Percentiles rank a stretch among this genome's conserved stretches.
phyloP scores from a whole-genome alignment of 2,113 vertebrate genomes.

The Crotalus helleri region DNA sequence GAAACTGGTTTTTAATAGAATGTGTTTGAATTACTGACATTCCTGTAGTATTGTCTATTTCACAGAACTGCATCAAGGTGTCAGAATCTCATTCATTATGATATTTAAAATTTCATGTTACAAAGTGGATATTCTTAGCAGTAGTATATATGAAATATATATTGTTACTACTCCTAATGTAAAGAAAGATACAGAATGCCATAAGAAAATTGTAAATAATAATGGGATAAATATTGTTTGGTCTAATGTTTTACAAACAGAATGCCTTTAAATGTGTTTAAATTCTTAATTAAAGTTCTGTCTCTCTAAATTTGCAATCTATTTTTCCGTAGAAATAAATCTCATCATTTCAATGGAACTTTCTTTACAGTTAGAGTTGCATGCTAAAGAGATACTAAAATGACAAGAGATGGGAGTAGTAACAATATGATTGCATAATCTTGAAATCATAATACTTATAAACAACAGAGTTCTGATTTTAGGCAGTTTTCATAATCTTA shows the following conservation, averaged over 20 bases:
- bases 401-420: background rate
- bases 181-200: background rate
- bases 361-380: background rate
- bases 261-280: background rate
- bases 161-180: background rate
- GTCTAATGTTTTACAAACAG: background rate
- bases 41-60: background rate
- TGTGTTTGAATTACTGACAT: background rate
- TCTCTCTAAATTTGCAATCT: background rate
- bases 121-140: background rate
- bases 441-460: background rate
- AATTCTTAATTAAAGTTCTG: background rate
- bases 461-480: background rate
- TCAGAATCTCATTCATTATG: background rate
- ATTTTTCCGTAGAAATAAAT: background rate
- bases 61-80: background rate
- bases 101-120: background rate
- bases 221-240: background rate
- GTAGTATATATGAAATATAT: background rate
- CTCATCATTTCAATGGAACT: background rate
- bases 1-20: background rate
- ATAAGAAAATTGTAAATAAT: background rate
- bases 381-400: background rate
- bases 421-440: background rate
- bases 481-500: background rate